These are phyloP conservation scores for Nesoenas mayeri DNA, from an alignment of 2,113 vertebrate genomes.

Conservation along the genomic window DNA sequence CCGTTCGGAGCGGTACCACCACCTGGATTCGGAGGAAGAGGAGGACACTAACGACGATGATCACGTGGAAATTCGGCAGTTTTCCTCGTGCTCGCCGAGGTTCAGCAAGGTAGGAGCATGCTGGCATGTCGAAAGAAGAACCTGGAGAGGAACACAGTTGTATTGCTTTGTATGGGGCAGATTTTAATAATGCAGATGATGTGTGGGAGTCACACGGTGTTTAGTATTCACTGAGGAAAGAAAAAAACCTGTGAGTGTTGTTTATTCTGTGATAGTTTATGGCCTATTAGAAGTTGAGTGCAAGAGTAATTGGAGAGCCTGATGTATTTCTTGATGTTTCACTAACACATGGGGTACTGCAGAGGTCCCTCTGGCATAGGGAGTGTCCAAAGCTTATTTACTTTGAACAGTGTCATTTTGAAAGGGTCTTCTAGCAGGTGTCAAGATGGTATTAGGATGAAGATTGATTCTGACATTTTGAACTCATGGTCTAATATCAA, in stretches of 20 bases:
- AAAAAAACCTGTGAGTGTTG: neutral
- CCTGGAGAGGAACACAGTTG: neutral
- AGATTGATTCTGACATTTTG: neutral
- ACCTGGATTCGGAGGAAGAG: constrained; percentile 94
- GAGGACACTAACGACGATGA: constrained; percentile 96
- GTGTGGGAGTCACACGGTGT: neutral
- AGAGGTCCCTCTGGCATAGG: neutral
- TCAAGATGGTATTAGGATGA: neutral
- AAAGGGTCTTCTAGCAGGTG: neutral
- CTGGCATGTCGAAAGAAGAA: neutral
- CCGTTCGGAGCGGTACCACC: constrained; percentile 92
- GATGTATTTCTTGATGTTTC: neutral
- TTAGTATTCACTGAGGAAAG: neutral
- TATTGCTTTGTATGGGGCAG: rapidly evolving
- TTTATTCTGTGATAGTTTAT: neutral
- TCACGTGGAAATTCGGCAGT: constrained; percentile 92
- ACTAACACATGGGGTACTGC: neutral
- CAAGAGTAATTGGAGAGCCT: neutral
- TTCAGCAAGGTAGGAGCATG: constrained; percentile 88
- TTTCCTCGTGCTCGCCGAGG: constrained; percentile 94
- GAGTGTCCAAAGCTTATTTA: neutral
- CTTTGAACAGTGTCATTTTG: neutral
- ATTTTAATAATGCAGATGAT: neutral
- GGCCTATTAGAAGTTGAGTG: neutral
- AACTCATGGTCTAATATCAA: neutral